A percentile compares a stretch with the other conserved stretches of the same genome.
Evolutionary conservation across 2,113 vertebrate species (phyloP).

Genomic region (Callionymus lyra): DNA sequence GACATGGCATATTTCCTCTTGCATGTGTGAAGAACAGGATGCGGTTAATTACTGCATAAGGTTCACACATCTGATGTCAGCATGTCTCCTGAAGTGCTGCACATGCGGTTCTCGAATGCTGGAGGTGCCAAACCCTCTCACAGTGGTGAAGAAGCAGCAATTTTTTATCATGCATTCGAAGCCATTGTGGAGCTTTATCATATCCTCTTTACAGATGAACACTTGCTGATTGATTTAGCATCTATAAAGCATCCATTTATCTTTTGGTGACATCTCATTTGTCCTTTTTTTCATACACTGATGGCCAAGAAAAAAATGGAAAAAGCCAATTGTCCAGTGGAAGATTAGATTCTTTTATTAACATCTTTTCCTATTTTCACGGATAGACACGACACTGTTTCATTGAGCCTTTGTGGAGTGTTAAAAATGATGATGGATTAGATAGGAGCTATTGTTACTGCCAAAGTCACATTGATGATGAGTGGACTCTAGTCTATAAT

Average conservation of each 20-base stretch:
- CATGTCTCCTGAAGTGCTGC: conserved; percentile 22
- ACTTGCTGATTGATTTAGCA: conserved; percentile 56
- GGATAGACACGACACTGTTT: background rate
- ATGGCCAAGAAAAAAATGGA: conserved; percentile 32
- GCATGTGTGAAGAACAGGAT: conserved; percentile 5
- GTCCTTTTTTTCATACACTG: conserved; percentile 47
- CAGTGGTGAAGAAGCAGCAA: conserved; percentile 39
- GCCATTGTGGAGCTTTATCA: conserved; percentile 21
- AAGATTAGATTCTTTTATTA: conserved; percentile 36
- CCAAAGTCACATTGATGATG: conserved; percentile 53
- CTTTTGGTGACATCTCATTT: conserved; percentile 56
- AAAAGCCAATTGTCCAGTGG: conserved; percentile 43
- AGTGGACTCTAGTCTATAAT: conserved; percentile 17
- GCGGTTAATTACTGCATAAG: conserved; percentile 20
- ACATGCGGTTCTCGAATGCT: conserved; percentile 12
- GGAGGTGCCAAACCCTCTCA: conserved; percentile 27
- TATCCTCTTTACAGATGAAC: conserved; percentile 42
- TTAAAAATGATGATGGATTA: conserved; percentile 12
- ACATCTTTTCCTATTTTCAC: conserved; percentile 9
- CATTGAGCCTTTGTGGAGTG: too few relatives aligned
- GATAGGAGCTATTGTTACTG: conserved; percentile 50
- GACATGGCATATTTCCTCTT: conserved; percentile 6
- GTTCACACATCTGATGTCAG: conserved; percentile 27
- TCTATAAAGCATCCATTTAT: conserved; percentile 53
- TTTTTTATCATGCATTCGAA: conserved; percentile 17